Conservation (phyloP, 2,888 invertebrate species). For the Tineola bisselliella region DNA sequence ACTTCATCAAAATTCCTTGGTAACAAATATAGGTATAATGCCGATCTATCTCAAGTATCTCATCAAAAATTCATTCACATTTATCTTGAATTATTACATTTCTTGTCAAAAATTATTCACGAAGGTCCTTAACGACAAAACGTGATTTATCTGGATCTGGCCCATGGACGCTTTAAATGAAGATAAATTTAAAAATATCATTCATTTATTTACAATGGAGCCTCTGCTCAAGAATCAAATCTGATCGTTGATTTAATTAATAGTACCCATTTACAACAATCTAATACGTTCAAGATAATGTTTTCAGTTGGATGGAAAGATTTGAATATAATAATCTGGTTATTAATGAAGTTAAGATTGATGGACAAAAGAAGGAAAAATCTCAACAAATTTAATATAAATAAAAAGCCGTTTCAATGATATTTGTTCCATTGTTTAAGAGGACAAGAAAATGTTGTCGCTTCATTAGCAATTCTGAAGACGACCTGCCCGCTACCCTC, state of each 20-base stretch:
- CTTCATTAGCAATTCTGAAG: slow-evolving; percentile 36
- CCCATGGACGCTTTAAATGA: slow-evolving; percentile 33
- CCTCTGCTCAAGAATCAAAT: neutral
- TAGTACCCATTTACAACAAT: neutral
- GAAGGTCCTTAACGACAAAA: slow-evolving; percentile 20
- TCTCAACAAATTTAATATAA: neutral
- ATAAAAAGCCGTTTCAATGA: neutral
- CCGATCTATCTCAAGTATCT: neutral
- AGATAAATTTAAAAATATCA: slow-evolving; percentile 40
- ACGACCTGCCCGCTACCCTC: slow-evolving; percentile 22
- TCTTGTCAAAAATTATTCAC: slow-evolving; percentile 23
- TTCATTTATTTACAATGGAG: slow-evolving; percentile 22
- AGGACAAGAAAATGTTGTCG: neutral
- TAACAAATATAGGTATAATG: neutral
- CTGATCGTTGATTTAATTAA: neutral
- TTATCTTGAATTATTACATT: slow-evolving; percentile 20
- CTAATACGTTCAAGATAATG: neutral
- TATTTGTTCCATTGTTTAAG: neutral
- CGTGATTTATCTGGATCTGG: slow-evolving; percentile 41
- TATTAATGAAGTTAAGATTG: neutral
- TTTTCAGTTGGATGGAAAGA: neutral
- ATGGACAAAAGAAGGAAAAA: neutral
- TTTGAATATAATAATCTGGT: neutral
- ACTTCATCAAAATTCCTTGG: neutral
- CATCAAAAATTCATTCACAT: slow-evolving; percentile 6